Conservation (phyloP, 2,888 invertebrate genomes). For the Drosophila flavopinicola region DNA sequence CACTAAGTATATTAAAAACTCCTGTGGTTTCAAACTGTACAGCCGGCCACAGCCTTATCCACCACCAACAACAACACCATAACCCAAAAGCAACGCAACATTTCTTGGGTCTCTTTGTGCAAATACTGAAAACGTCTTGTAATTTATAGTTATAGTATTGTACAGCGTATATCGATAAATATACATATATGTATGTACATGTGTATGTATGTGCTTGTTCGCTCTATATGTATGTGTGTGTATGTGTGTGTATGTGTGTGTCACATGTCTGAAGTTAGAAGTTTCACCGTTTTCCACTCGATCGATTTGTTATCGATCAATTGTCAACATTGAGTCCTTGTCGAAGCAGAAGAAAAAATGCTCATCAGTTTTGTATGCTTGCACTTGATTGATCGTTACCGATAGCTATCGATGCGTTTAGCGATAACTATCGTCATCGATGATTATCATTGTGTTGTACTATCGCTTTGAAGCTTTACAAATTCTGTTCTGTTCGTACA, state of each 20-base stretch:
- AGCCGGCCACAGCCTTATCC: conserved; percentile 21
- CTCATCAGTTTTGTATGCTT: neutral
- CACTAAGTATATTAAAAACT: neutral
- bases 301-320: conserved; percentile 6
- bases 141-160: too few species aligned
- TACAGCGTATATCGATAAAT: conserved; percentile 3
- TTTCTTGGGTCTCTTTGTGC: conserved; percentile 2
- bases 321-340: conserved; percentile 8
- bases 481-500: conserved; percentile 10
- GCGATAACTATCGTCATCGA: conserved; percentile 20
- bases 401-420: conserved; percentile 6
- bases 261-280: conserved; percentile 28
- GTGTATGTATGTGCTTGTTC: conserved; percentile 20
- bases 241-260: conserved; percentile 5
- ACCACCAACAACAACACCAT: conserved; percentile 22
- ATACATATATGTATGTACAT: conserved; percentile 10
- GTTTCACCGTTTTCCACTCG: neutral
- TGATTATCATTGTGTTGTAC: conserved; percentile 29
- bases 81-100: neutral
- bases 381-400: neutral
- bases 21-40: conserved; percentile 2
- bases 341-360: conserved; percentile 1
- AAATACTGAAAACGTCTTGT: neutral
- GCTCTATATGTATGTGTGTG: conserved; percentile 21
- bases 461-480: conserved; percentile 17